phyloP scores from a whole-genome alignment of 2,888 invertebrate species.

The Volucella bombylans region DNA sequence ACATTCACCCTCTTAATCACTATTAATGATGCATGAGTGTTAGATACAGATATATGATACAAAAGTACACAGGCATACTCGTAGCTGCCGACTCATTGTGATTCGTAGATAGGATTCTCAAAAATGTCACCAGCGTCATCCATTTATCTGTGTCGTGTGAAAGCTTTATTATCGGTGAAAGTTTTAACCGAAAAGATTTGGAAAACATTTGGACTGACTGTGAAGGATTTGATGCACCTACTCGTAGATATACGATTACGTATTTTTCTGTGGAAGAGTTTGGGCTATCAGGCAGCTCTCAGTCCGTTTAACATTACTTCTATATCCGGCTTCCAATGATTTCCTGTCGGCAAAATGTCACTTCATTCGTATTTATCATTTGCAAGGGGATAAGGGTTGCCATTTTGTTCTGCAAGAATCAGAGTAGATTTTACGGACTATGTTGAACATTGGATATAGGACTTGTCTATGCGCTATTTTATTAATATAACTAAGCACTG shows the following conservation, averaged over 20 bases:
- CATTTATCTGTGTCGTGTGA: background rate
- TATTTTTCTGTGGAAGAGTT: background rate
- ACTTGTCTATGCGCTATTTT: too few relatives aligned
- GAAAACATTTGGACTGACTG: conserved; percentile 6
- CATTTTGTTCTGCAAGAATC: background rate
- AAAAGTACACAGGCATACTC: too few relatives aligned
- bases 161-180: background rate
- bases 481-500: too few relatives aligned
- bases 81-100: background rate
- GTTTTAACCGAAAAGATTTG: background rate
- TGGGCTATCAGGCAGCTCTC: conserved; percentile 37
- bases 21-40: conserved; percentile 10
- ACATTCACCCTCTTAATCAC: background rate
- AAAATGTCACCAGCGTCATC: background rate
- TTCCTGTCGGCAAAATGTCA: background rate
- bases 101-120: conserved; percentile 7
- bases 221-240: background rate
- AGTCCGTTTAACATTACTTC: conserved; percentile 31
- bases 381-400: conserved; percentile 1
- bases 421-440: too few relatives aligned
- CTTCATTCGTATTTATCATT: background rate
- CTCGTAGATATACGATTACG: too few relatives aligned
- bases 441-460: too few relatives aligned
- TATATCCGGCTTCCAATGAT: background rate
- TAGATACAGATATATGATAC: background rate